These are phyloP conservation scores for Epirrita christyi DNA, from an alignment of 2,888 invertebrate genomes.

Conservation along the genomic window DNA sequence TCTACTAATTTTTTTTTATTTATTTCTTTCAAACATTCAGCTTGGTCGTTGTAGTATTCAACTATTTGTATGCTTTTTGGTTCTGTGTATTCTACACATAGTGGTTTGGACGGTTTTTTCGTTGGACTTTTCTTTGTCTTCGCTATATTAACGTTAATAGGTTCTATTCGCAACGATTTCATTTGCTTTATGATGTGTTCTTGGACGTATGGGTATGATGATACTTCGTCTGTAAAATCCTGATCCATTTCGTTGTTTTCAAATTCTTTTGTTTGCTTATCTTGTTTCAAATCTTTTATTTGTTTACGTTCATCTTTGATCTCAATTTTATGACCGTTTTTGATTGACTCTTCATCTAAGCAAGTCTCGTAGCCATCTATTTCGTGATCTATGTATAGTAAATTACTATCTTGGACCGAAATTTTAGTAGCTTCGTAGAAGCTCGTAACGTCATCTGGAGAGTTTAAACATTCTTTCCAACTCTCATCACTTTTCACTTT, in stretches of 20 bases:
- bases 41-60: constrained; percentile 87
- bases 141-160: constrained; percentile 69
- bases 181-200: constrained; percentile 81
- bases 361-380: constrained; percentile 86
- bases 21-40: constrained; percentile 84
- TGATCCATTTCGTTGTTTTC: constrained; percentile 71
- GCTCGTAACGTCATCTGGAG: constrained; percentile 62
- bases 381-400: constrained; percentile 80
- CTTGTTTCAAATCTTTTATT: constrained; percentile 4
- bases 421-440: constrained; percentile 66
- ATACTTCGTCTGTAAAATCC: constrained; percentile 59
- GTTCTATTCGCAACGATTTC: constrained; percentile 77
- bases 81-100: constrained; percentile 17
- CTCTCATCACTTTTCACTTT: constrained; percentile 74
- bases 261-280: constrained; percentile 54
- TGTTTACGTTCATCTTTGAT: constrained; percentile 63
- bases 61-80: constrained; percentile 63
- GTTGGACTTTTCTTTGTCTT: constrained; percentile 73
- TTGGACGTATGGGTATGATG: constrained; percentile 71
- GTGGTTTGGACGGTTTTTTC: constrained; percentile 60
- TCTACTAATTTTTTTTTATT: constrained; percentile 68
- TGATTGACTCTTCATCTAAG: constrained; percentile 84
- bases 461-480: constrained; percentile 74
- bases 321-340: constrained; percentile 73
- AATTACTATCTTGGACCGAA: constrained; percentile 70